These are phyloP conservation scores for Apteryx owenii DNA, from an alignment of 2,113 vertebrate genomes.

Conservation along the genomic window DNA sequence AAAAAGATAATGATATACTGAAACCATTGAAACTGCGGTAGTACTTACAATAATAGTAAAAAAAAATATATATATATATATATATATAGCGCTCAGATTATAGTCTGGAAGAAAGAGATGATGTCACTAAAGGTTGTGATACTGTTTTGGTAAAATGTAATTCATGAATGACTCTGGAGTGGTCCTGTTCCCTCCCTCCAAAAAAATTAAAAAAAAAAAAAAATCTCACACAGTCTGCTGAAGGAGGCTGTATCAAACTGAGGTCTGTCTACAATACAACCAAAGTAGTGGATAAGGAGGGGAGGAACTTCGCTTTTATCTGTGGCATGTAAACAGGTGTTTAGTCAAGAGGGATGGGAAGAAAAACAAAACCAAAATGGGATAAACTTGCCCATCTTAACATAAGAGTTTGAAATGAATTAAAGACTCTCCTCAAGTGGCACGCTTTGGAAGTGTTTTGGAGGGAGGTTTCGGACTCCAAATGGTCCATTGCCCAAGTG, in stretches of 20 bases:
- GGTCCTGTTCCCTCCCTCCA: neutral
- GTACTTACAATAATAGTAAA: neutral
- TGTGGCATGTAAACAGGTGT: neutral
- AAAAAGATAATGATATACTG: neutral
- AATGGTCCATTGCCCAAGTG: neutral
- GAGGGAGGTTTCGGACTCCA: neutral
- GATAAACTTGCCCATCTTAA: neutral
- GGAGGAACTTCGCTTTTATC: neutral
- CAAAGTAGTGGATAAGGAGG: neutral
- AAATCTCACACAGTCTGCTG: neutral
- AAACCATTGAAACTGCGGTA: neutral
- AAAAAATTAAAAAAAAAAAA: neutral
- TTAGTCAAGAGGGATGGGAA: neutral
- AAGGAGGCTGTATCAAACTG: neutral
- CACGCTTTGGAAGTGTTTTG: neutral
- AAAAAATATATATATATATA: neutral
- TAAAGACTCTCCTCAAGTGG: rapidly evolving
- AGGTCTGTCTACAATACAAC: neutral
- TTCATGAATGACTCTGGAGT: neutral
- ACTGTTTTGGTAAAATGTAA: neutral
- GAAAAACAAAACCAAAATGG: neutral
- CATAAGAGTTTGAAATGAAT: neutral
- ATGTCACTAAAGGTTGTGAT: neutral
- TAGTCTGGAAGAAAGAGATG: neutral
- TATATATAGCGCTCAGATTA: neutral